These are phyloP conservation scores for Papilio protenor DNA, from an alignment of 2,888 invertebrate genomes.

Conservation along the genomic window DNA sequence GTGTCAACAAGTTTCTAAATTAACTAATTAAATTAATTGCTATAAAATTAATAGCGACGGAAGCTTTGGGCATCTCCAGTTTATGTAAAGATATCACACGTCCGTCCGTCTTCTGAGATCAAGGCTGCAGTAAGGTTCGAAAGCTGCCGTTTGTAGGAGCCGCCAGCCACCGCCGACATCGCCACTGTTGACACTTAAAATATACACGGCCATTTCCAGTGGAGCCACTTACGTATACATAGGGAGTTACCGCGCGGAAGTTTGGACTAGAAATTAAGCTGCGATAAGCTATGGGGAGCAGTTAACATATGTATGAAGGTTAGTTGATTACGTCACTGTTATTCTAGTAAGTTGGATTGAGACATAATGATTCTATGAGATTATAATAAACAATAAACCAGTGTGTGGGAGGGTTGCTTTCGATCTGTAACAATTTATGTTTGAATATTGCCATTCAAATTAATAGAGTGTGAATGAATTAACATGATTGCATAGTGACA, in stretches of 20 bases:
- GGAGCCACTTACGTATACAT: slow-evolving; percentile 36
- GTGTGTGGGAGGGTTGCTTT: background rate
- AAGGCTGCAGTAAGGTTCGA: slow-evolving; percentile 28
- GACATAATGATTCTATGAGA: background rate
- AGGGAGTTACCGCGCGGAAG: slow-evolving; percentile 40
- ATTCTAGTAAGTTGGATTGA: background rate
- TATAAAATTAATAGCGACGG: background rate
- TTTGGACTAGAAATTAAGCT: slow-evolving; percentile 30
- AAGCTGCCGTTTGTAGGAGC: slow-evolving; percentile 34
- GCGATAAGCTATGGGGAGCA: slow-evolving; percentile 35
- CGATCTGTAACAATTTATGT: slow-evolving; percentile 4
- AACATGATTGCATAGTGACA: slow-evolving; percentile 7
- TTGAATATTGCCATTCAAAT: slow-evolving; percentile 19
- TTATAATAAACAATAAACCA: background rate
- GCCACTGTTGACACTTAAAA: slow-evolving; percentile 42
- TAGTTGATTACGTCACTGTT: slow-evolving; percentile 7
- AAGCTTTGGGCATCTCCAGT: slow-evolving; percentile 27
- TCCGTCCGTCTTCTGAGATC: slow-evolving; percentile 29
- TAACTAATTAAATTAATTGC: slow-evolving; percentile 19
- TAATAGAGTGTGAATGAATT: slow-evolving; percentile 25
- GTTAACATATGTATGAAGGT: slow-evolving; percentile 4
- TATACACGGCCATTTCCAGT: slow-evolving; percentile 40
- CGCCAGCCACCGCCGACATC: slow-evolving; percentile 22
- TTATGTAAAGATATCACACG: slow-evolving; percentile 41
- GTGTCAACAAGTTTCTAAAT: background rate